A percentile compares a stretch with the other conserved stretches of the same genome.
phyloP scores from a whole-genome alignment of 2,888 invertebrate genomes.

The Clivina fossor region DNA sequence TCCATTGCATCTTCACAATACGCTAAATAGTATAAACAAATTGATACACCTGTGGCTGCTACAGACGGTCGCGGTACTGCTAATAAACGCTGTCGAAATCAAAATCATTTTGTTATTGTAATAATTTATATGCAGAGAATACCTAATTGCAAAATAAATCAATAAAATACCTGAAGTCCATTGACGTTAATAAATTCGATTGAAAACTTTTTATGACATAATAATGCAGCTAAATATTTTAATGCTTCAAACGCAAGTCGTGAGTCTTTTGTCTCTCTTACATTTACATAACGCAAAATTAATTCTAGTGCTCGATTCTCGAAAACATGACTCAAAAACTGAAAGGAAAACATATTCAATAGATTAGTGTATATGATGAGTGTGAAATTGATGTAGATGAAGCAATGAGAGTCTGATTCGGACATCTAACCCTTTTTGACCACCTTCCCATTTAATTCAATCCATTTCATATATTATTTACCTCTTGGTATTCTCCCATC shows the following conservation, averaged over 20 bases:
- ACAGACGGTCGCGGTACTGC: constrained; percentile 92
- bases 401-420: too few species aligned
- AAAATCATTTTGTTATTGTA: not conserved
- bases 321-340: constrained; percentile 89
- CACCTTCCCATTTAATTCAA: too few species aligned
- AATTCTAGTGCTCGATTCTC: constrained; percentile 89
- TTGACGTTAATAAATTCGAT: constrained; percentile 90
- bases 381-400: too few species aligned
- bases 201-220: constrained; percentile 98
- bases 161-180: constrained; percentile 69
- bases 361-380: constrained; percentile 21
- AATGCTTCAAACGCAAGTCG: constrained; percentile 94
- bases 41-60: constrained; percentile 94
- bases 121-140: not conserved
- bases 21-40: constrained; percentile 94
- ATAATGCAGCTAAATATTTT: constrained; percentile 88
- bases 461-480: constrained; percentile 44
- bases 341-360: constrained; percentile 47
- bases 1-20: constrained; percentile 99
- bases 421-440: too few species aligned
- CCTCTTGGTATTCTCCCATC: constrained; percentile 97
- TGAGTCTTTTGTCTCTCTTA: constrained; percentile 85
- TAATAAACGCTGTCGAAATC: constrained; percentile 50
- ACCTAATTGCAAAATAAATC: constrained; percentile 5
- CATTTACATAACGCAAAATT: constrained; percentile 87